Evolutionary conservation across 2,797 vertebrate species (phyloP), one percentile per base, ranked within the genome.

Genomic region (Pipistrellus kuhlii): DNA sequence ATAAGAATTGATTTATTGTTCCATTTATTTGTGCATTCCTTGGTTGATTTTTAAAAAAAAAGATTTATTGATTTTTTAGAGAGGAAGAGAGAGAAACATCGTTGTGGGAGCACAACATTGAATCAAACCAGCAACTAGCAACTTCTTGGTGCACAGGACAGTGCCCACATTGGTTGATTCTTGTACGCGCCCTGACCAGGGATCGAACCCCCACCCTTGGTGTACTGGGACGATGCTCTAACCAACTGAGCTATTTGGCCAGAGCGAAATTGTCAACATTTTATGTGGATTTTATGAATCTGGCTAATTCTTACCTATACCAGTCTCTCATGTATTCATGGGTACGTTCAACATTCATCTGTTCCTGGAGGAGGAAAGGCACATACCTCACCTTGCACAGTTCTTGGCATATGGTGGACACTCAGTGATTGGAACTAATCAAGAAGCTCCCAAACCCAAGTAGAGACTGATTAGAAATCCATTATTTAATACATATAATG

Each of bases 271-370:
- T 64, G 13, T 86, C 35, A 53, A 5, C 46, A 32, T 91, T 93
- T 82, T 89, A n/a, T 62, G 5, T 82, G 41, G 18, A 64, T 44
- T 91, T 94, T 95, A 32, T 57, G 25, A 1, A 18, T 94, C 55
- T 83, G 64, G 72, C 48, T 83, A 51, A 55, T 85, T 80, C 38
- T 90, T 23, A 69, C 35, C 20, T 85, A 3, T 59, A 62, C 18
- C 32, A 72, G 13, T 59, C n/a, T 35, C 35, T n/a, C 8, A 3
- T 27, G 4, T 5, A 48, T 81, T 90, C 21, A 6, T 68, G 8
- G 71, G 13, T 91, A 21, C 18, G 13, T 55, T 92, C 68, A 80
- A 0, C 14, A 10, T 53, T 75, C 51, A 55, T 44, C 14, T 78
- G 4, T 35, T 30, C 51, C 27, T 82, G 32, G 38, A 85, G 27